phyloP scores from a whole-genome alignment of 2,113 vertebrate genomes.

The Misgurnus anguillicaudatus region DNA sequence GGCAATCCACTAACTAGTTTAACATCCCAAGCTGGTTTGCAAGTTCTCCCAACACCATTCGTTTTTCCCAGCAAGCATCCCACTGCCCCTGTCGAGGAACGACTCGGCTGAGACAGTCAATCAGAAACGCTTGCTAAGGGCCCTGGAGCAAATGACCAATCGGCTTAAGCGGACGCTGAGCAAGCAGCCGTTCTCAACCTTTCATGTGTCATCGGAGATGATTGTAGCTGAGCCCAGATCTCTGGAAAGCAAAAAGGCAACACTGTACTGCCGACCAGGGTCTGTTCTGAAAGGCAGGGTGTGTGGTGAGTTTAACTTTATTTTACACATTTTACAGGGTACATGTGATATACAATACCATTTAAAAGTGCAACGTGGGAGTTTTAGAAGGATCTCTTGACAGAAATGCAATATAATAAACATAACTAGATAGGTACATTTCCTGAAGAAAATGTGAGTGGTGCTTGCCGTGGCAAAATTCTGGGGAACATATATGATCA shows the following conservation, averaged over 20 bases:
- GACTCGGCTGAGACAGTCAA: slow-evolving; percentile 90
- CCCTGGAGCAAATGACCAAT: slow-evolving; percentile 89
- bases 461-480: too few species aligned
- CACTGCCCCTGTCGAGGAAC: slow-evolving; percentile 88
- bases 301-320: slow-evolving; percentile 84
- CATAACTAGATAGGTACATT: too few species aligned
- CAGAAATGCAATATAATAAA: too few species aligned
- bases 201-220: slow-evolving; percentile 87
- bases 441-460: too few species aligned
- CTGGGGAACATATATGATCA: too few species aligned
- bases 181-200: slow-evolving; percentile 88
- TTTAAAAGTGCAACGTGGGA: too few species aligned
- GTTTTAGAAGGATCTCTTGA: background rate
- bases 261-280: slow-evolving; percentile 90
- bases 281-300: slow-evolving; percentile 91
- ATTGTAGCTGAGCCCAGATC: slow-evolving; percentile 91
- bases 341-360: background rate
- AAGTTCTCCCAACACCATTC: slow-evolving; percentile 52
- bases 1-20: background rate
- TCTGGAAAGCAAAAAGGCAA: slow-evolving; percentile 84
- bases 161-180: slow-evolving; percentile 87
- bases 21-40: background rate
- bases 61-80: slow-evolving; percentile 91
- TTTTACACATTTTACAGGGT: background rate
- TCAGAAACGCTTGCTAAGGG: slow-evolving; percentile 88